Conservation (phyloP, 2,113 vertebrate genomes). For the Gymnobelideus leadbeateri region DNA sequence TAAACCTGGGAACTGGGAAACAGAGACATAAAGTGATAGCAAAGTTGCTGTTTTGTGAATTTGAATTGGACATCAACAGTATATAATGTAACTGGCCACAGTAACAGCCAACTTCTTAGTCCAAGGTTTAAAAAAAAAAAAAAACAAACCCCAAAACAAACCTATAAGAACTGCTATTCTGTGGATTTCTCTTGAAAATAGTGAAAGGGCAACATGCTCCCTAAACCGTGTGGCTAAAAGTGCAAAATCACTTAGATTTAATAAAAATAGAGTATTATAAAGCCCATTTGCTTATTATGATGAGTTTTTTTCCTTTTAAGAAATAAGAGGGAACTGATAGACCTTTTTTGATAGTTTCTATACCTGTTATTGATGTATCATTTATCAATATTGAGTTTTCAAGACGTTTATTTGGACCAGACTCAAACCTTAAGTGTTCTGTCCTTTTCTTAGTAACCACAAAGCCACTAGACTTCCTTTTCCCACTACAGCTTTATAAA, state of each 20-base stretch:
- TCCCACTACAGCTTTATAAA: constrained; percentile 1
- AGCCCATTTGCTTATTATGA: not conserved
- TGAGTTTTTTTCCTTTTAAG: not conserved
- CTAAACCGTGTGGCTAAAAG: constrained; percentile 20
- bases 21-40: constrained; percentile 64
- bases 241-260: constrained; percentile 21
- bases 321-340: not conserved
- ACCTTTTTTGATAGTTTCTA: not conserved
- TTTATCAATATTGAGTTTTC: not conserved
- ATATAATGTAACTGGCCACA: constrained; percentile 53
- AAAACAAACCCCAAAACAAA: constrained; percentile 54
- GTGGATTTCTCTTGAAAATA: constrained; percentile 47
- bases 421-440: not conserved
- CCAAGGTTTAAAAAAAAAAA: not conserved
- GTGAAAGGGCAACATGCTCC: not conserved
- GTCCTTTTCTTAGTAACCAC: constrained; percentile 5
- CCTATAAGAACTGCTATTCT: constrained; percentile 18
- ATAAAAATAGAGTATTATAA: not conserved
- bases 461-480: not conserved
- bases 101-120: constrained; percentile 56
- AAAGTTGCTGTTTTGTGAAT: constrained; percentile 58
- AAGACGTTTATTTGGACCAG: not conserved
- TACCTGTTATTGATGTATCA: not conserved
- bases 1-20: constrained; percentile 53
- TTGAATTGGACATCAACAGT: constrained; percentile 63